A percentile compares a stretch with the other conserved stretches of the same genome.
These are phyloP conservation scores for Acrobasis suavella DNA, from an alignment of 2,888 invertebrate genomes.

Conservation along the genomic window DNA sequence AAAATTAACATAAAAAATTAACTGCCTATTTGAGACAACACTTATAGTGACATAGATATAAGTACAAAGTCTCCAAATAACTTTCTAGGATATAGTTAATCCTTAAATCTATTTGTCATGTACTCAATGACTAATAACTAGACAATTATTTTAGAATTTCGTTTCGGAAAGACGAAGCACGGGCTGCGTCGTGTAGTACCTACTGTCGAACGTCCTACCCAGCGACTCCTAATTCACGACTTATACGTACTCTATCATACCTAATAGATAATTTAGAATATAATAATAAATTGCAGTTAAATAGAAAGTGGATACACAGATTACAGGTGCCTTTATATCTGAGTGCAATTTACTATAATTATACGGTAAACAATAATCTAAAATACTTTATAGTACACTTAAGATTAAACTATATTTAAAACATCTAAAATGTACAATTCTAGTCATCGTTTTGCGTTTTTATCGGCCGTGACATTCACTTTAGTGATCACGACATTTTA, in stretches of 20 bases:
- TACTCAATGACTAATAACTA: constrained; percentile 64
- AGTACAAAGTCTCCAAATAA: constrained; percentile 33
- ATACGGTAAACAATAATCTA: constrained; percentile 34
- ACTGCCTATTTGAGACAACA: constrained; percentile 1
- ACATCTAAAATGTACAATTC: constrained; percentile 38
- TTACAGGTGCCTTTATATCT: constrained; percentile 47
- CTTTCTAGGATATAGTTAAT: constrained; percentile 35
- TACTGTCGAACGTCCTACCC: constrained; percentile 51
- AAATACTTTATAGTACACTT: constrained; percentile 36
- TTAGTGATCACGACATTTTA: no score
- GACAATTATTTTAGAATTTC: constrained; percentile 77
- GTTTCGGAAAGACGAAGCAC: constrained; percentile 67
- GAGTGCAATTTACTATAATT: constrained; percentile 37
- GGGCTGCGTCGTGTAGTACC: constrained; percentile 47
- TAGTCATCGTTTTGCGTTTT: constrained; percentile 28
- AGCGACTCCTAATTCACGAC: constrained; percentile 42
- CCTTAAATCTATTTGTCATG: constrained; percentile 46
- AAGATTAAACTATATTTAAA: constrained; percentile 31
- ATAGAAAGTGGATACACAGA: constrained; percentile 47
- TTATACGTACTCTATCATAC: constrained; percentile 29
- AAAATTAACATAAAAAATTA: background rate
- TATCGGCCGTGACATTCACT: no score
- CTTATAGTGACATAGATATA: constrained; percentile 19
- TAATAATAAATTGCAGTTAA: constrained; percentile 41
- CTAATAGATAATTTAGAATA: constrained; percentile 35